Conservation (phyloP, 2,113 vertebrate species). For the Bothrops jararaca region DNA sequence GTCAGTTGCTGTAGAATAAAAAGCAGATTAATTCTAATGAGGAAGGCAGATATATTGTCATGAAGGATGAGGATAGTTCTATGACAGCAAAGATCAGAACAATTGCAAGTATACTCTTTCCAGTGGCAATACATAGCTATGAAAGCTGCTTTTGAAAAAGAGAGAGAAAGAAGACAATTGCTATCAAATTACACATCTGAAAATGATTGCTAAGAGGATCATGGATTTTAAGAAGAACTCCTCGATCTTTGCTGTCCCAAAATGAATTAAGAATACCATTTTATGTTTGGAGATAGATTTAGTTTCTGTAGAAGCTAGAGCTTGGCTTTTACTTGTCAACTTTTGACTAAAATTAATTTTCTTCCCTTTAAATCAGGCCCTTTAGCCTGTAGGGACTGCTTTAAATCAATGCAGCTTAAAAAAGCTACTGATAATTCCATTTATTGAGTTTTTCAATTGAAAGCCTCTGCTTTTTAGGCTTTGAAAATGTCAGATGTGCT, state of each 20-base stretch:
- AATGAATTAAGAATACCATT: not conserved
- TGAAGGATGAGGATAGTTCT: not conserved
- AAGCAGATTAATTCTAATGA: not conserved
- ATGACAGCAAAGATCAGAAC: not conserved
- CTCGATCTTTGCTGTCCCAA: not conserved
- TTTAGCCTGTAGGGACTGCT: not conserved
- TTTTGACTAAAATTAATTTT: not conserved
- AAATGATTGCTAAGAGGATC: not conserved
- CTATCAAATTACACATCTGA: not conserved
- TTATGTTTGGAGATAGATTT: not conserved
- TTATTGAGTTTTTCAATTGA: not conserved
- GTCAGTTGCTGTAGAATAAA: not conserved
- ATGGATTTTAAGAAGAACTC: not conserved
- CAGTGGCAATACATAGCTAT: not conserved
- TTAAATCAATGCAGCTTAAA: not conserved
- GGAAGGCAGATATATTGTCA: not conserved
- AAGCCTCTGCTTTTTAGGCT: not conserved
- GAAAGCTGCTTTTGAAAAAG: not conserved
- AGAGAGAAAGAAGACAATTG: not conserved
- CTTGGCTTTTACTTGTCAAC: not conserved
- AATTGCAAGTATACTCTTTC: not conserved
- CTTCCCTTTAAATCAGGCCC: not conserved
- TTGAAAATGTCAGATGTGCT: not conserved
- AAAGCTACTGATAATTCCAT: not conserved
- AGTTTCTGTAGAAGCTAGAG: not conserved